phyloP scores from a whole-genome alignment of 1,140 invertebrate species.

The Drosophila kohkoa region DNA sequence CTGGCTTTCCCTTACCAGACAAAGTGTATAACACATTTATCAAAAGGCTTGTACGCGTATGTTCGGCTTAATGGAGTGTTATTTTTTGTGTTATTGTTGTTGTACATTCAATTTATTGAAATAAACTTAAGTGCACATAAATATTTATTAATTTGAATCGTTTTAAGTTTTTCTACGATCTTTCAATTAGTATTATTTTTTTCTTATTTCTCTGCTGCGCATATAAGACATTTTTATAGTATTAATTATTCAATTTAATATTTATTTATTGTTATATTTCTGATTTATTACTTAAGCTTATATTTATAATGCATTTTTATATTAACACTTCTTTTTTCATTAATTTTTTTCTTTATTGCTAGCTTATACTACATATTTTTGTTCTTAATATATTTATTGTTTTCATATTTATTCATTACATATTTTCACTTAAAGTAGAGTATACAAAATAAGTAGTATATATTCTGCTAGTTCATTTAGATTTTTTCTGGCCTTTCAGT shows the following conservation, averaged over 20 bases:
- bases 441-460: neutral
- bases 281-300: too few species aligned
- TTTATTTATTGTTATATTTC: too few species aligned
- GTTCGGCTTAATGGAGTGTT: neutral
- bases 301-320: too few species aligned
- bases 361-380: too few species aligned
- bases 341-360: too few species aligned
- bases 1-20: slow-evolving; percentile 15
- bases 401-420: neutral
- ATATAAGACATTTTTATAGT: too few species aligned
- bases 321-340: too few species aligned
- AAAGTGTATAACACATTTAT: slow-evolving; percentile 23
- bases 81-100: neutral
- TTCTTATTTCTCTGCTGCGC: neutral
- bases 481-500: slow-evolving; percentile 49
- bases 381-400: neutral
- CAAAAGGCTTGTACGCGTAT: neutral
- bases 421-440: neutral
- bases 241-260: too few species aligned
- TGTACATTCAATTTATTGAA: neutral
- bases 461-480: neutral
- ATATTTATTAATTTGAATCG: neutral
- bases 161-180: neutral
- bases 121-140: neutral
- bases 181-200: neutral